These are phyloP conservation scores for Toxotes lorentzi DNA, from an alignment of 2,797 vertebrate genomes.

Conservation along the genomic window DNA sequence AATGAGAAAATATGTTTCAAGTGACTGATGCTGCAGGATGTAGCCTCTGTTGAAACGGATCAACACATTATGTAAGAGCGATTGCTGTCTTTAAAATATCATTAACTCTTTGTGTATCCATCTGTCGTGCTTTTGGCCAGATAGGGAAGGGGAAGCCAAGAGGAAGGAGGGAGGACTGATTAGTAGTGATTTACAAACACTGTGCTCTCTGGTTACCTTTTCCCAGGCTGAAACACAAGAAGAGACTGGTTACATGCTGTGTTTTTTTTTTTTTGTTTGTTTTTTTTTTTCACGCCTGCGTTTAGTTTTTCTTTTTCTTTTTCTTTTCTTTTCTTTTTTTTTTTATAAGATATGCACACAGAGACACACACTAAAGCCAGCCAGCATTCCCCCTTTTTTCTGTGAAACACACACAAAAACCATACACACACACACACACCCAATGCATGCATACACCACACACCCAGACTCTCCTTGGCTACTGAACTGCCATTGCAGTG, in stretches of 20 bases:
- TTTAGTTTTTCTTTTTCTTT: constrained; percentile 65
- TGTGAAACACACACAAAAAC: constrained; percentile 27
- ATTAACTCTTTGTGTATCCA: constrained; percentile 71
- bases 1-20: constrained; percentile 46
- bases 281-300: constrained; percentile 24
- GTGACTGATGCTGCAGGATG: constrained; percentile 68
- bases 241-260: constrained; percentile 49
- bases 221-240: constrained; percentile 72
- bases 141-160: constrained; percentile 38
- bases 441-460: constrained; percentile 60
- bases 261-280: constrained; percentile 21
- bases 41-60: constrained; percentile 56
- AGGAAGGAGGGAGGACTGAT: constrained; percentile 63
- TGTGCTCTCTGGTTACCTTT: constrained; percentile 73
- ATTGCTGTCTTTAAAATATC: constrained; percentile 77
- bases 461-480: constrained; percentile 77
- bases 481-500: constrained; percentile 82
- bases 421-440: constrained; percentile 38
- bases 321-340: constrained; percentile 20
- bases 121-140: constrained; percentile 71
- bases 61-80: constrained; percentile 73
- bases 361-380: constrained; percentile 41
- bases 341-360: constrained; percentile 31
- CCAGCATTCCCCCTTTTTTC: constrained; percentile 40
- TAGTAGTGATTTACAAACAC: constrained; percentile 79